phyloP scores from a whole-genome alignment of 2,113 vertebrate species.

The Xenopus borealis region DNA sequence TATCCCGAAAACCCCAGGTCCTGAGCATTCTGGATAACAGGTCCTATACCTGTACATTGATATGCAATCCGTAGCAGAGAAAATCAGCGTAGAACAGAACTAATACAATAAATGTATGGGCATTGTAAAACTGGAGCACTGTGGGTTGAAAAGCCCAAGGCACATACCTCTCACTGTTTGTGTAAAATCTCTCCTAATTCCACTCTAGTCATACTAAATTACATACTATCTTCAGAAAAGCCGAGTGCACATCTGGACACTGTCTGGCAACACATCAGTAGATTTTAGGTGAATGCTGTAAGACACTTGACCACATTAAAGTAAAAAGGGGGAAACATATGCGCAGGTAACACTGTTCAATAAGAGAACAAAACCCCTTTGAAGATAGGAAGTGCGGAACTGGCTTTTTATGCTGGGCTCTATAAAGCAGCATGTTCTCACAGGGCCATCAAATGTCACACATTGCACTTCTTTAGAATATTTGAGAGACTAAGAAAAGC shows the following conservation, averaged over 20 bases:
- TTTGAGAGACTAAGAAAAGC: background rate
- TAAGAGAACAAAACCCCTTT: slow-evolving; percentile 17
- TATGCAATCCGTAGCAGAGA: no score
- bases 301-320: slow-evolving; percentile 31
- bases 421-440: slow-evolving; percentile 4
- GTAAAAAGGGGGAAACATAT: slow-evolving; percentile 19
- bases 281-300: slow-evolving; percentile 12
- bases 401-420: background rate
- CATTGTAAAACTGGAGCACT: background rate
- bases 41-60: no score
- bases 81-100: no score
- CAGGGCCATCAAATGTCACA: background rate
- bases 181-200: background rate
- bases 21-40: no score
- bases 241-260: slow-evolving; percentile 22
- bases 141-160: background rate
- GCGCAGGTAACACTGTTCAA: slow-evolving; percentile 18
- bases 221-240: slow-evolving; percentile 5
- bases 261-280: slow-evolving; percentile 30
- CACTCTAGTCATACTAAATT: background rate
- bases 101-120: no score
- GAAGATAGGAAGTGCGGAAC: slow-evolving; percentile 27
- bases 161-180: background rate
- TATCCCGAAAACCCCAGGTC: no score
- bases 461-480: background rate